phyloP scores from a whole-genome alignment of 1,140 invertebrate genomes.

The Procambarus virginalis region DNA sequence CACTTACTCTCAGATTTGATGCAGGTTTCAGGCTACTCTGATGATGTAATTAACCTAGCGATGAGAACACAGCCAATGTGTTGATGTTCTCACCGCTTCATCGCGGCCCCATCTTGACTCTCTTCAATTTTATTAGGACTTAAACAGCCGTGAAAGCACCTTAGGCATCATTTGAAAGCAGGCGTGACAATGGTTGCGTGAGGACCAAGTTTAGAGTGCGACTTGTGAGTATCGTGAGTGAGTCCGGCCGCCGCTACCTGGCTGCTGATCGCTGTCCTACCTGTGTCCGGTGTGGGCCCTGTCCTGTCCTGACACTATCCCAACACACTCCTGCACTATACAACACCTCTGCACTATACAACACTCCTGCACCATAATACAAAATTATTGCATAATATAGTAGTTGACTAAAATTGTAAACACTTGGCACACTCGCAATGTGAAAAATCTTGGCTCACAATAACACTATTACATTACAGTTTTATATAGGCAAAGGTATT shows the following conservation, averaged over 20 bases:
- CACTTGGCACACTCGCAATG: conserved; percentile 37
- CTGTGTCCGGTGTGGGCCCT: conserved; percentile 67
- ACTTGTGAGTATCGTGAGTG: conserved; percentile 69
- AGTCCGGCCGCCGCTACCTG: conserved; percentile 64
- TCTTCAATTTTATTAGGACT: conserved; percentile 68
- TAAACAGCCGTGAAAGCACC: conserved; percentile 69
- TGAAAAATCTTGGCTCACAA: background rate
- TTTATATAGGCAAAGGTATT: background rate
- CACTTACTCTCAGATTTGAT: conserved; percentile 68
- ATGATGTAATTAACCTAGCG: conserved; percentile 67
- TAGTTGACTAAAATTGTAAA: conserved; percentile 34
- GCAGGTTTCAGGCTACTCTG: conserved; percentile 67
- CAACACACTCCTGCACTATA: conserved; percentile 57
- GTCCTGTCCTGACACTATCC: conserved; percentile 60
- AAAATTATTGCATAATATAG: conserved; percentile 48
- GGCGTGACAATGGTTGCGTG: conserved; percentile 70
- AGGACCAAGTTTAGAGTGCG: conserved; percentile 69
- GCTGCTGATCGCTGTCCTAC: conserved; percentile 66
- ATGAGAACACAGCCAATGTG: conserved; percentile 60
- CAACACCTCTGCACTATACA: conserved; percentile 53
- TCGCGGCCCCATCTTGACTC: conserved; percentile 67
- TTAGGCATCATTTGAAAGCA: conserved; percentile 70
- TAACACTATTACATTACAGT: conserved; percentile 13
- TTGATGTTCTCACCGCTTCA: conserved; percentile 66
- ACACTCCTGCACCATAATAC: conserved; percentile 49